A percentile compares a stretch with the other conserved stretches of the same genome.
phyloP scores from a whole-genome alignment of 2,888 invertebrate genomes.

The Platerodrilus igneus region DNA sequence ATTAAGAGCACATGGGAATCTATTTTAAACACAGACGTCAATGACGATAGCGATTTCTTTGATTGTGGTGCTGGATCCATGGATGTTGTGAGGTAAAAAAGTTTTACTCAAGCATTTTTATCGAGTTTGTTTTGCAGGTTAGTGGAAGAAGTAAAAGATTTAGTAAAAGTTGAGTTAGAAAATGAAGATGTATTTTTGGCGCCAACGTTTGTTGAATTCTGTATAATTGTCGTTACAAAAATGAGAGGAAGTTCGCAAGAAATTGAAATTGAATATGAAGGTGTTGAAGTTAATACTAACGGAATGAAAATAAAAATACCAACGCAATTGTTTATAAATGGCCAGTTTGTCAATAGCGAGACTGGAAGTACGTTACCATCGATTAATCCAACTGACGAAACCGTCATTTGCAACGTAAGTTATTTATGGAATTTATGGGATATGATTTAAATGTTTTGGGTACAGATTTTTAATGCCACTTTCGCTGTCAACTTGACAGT shows the following conservation, averaged over 20 bases:
- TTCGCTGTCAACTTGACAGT: no score
- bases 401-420: slow-evolving; percentile 65
- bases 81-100: slow-evolving; percentile 94
- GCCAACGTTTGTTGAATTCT: slow-evolving; percentile 81
- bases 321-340: slow-evolving; percentile 87
- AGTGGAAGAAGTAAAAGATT: slow-evolving; percentile 87
- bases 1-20: slow-evolving; percentile 74
- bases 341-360: slow-evolving; percentile 79
- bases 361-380: slow-evolving; percentile 58
- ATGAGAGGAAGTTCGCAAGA: slow-evolving; percentile 58
- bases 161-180: slow-evolving; percentile 69
- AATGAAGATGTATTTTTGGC: slow-evolving; percentile 93
- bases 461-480: no score
- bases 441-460: no score
- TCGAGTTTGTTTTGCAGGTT: slow-evolving; percentile 52
- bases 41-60: slow-evolving; percentile 86
- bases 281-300: slow-evolving; percentile 73
- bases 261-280: slow-evolving; percentile 63
- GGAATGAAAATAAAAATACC: slow-evolving; percentile 82
- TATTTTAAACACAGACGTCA: slow-evolving; percentile 72
- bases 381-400: slow-evolving; percentile 84
- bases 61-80: slow-evolving; percentile 94
- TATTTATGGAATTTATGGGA: not conserved
- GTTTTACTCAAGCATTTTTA: no score
- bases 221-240: slow-evolving; percentile 60